A percentile compares a stretch with the other conserved stretches of the same genome.
Conservation (phyloP, 2,113 vertebrate genomes). For the Phylloscopus trochiloides region DNA sequence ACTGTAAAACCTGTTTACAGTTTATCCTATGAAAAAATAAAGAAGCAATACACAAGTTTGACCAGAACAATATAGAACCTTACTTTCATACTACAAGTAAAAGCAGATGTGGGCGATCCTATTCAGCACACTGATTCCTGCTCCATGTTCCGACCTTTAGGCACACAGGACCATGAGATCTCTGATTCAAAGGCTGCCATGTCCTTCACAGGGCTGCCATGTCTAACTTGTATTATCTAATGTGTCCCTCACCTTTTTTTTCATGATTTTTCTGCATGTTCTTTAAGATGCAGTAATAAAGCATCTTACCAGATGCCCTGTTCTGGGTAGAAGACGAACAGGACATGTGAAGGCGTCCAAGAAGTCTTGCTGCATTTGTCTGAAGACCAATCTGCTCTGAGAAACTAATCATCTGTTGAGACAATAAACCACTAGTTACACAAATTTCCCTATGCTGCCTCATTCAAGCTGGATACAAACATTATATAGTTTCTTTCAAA, state of each 20-base stretch:
- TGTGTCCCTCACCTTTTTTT: neutral
- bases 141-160: neutral
- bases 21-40: neutral
- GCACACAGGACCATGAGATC: neutral
- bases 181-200: neutral
- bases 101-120: neutral
- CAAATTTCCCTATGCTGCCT: neutral
- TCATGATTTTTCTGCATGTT: neutral
- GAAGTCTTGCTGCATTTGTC: slow-evolving; percentile 87
- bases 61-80: neutral
- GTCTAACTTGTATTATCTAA: neutral
- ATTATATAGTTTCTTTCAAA: neutral
- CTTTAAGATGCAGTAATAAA: neutral
- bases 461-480: neutral
- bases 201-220: neutral
- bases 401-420: slow-evolving; percentile 82
- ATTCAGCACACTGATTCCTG: neutral
- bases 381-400: slow-evolving; percentile 91
- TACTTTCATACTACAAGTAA: neutral
- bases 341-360: slow-evolving; percentile 88
- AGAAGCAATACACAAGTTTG: neutral
- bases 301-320: slow-evolving; percentile 82
- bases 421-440: neutral
- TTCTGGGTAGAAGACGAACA: slow-evolving; percentile 82
- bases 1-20: neutral